Evolutionary conservation across 2,888 invertebrate species (phyloP), one percentile per base, ranked within the genome.

Genomic region (Drosophila gaucha): DNA sequence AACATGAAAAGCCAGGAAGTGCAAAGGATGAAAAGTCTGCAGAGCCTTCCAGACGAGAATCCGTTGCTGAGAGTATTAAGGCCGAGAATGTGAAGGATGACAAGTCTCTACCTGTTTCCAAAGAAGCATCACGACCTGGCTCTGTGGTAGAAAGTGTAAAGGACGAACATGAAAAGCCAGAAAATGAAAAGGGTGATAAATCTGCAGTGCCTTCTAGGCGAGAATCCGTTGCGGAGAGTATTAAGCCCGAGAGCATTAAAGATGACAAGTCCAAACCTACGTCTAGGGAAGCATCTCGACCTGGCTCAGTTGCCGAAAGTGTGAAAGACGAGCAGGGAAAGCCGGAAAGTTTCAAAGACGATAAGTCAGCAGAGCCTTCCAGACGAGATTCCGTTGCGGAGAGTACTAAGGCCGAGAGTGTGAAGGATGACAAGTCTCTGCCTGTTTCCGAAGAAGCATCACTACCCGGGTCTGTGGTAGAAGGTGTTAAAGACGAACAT

Each of bases 311-410:
- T 2, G 22, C 5, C 2, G 22, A 22, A 22, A 22, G 22, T 22
- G 22, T 22, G 22, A 22, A 22, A 5, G 22, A 14, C 69, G 66
- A 52, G 10, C 14, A 20, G 10, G 73, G 67, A 2, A 70, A 66
- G 51, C 54, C 46, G 5, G 55, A 46, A 18, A 35, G 50, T 8
- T 54, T 49, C 1, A 68, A 64, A n/a, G 66, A 69, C n/a, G 39
- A 52, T 1, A 33, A 49, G 16, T 63, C 63, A 0, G 50, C 54
- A 16, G 64, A 51, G 2, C 33, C 60, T 3, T 75, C 67, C 0
- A 55, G 62, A 1, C 54, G 50, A 1, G 71, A 35, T 22, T 78
- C 90, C 0, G 63, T 62, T 14, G 67, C 65, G 8, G 67, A 46
- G 22, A 52, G 44, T 18, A 10, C 49, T 9, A 56, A 49, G 18